Evolutionary conservation across 2,113 vertebrate genomes (phyloP).

Genomic region (Electrona antarctica): DNA sequence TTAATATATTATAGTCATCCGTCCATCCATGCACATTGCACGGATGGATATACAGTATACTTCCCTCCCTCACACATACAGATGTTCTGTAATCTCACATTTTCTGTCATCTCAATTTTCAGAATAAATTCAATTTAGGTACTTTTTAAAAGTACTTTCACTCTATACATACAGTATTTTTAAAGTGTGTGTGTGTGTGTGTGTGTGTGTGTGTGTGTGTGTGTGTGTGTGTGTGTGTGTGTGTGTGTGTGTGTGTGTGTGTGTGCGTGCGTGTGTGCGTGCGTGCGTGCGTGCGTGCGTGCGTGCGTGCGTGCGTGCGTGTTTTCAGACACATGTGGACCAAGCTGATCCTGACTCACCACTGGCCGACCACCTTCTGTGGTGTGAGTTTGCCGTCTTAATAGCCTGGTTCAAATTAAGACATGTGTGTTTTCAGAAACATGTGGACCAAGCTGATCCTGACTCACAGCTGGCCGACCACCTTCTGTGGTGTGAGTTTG

Average conservation of each 20-base stretch:
- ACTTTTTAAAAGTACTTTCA: too few relatives aligned
- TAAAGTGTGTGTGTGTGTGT: background rate
- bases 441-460: conserved; percentile 79
- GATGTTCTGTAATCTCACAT: too few relatives aligned
- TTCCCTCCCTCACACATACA: too few relatives aligned
- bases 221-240: background rate
- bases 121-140: too few relatives aligned
- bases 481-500: conserved; percentile 76
- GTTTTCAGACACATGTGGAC: conserved; percentile 75
- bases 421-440: conserved; percentile 56
- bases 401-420: background rate
- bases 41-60: too few relatives aligned
- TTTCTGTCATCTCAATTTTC: too few relatives aligned
- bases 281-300: background rate
- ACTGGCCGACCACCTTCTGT: conserved; percentile 81
- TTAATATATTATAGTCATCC: too few relatives aligned
- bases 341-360: conserved; percentile 80
- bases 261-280: background rate
- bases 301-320: background rate
- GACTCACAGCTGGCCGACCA: conserved; percentile 81
- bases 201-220: background rate
- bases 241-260: background rate
- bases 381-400: conserved; percentile 55
- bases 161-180: background rate
- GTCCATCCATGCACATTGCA: too few relatives aligned